These are phyloP conservation scores for Macrotus californicus DNA, from an alignment of 2,113 vertebrate species.

Conservation along the genomic window DNA sequence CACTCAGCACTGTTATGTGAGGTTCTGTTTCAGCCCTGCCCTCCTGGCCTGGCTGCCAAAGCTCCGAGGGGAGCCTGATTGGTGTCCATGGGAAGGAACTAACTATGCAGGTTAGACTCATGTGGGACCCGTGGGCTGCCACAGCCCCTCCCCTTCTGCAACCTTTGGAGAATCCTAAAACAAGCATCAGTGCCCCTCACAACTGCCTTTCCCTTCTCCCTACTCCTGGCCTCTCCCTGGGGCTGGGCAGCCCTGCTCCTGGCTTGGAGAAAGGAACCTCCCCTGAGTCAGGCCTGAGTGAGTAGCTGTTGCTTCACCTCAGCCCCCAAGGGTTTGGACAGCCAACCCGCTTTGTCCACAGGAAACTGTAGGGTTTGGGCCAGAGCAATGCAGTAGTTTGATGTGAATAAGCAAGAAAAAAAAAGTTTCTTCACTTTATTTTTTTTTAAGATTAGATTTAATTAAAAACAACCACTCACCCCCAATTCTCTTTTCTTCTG, in stretches of 20 bases:
- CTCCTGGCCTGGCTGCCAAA: neutral
- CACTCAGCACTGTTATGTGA: neutral
- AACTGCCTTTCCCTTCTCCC: neutral
- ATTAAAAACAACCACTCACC: neutral
- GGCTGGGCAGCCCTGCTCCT: neutral
- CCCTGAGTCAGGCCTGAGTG: conserved; percentile 50
- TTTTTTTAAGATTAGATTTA: neutral
- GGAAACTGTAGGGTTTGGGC: neutral
- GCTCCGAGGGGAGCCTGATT: neutral
- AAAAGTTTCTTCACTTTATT: neutral
- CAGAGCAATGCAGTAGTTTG: neutral
- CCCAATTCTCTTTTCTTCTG: neutral
- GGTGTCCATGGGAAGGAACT: neutral
- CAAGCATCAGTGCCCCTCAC: neutral
- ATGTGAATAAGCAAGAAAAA: conserved; percentile 24
- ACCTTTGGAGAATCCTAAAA: neutral
- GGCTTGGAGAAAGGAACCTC: conserved; percentile 10
- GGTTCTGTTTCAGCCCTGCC: neutral
- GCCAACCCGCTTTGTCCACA: conserved; percentile 25
- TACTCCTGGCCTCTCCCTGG: neutral
- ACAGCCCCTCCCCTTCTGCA: neutral
- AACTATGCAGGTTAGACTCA: neutral
- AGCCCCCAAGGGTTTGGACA: conserved; percentile 40
- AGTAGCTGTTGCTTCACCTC: conserved; percentile 9
- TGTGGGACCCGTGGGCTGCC: neutral